These are phyloP conservation scores for Riparia riparia DNA, from an alignment of 2,113 vertebrate genomes.

Conservation along the genomic window DNA sequence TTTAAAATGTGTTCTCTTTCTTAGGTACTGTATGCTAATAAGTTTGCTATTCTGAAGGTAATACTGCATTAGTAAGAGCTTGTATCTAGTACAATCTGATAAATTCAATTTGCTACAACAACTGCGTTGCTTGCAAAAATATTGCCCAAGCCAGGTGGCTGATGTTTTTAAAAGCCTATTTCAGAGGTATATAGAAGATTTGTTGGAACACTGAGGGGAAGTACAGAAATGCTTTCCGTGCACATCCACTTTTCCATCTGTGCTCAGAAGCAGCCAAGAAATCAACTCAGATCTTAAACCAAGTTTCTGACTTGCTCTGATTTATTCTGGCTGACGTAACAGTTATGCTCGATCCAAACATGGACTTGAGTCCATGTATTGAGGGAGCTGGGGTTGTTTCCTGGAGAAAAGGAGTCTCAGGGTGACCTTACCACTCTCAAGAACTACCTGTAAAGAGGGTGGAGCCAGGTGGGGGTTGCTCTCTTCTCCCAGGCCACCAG, in stretches of 20 bases:
- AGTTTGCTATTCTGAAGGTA: background rate
- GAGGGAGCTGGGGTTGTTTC: background rate
- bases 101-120: background rate
- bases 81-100: background rate
- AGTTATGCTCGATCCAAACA: background rate
- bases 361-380: background rate
- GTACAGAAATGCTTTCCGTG: background rate
- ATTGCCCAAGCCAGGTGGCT: background rate
- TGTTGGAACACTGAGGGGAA: background rate
- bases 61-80: background rate
- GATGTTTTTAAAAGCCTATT: background rate
- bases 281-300: background rate
- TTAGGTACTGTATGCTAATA: background rate
- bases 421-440: background rate
- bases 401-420: background rate
- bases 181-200: background rate
- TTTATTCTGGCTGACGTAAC: background rate
- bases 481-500: background rate
- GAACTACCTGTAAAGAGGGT: background rate
- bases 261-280: background rate
- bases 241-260: background rate
- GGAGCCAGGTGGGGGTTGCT: background rate
- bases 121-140: background rate
- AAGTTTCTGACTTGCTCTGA: background rate
- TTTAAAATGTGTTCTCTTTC: background rate